Evolutionary conservation across 2,113 vertebrate species (phyloP).

Genomic region (Corythoichthys haematopterus): DNA sequence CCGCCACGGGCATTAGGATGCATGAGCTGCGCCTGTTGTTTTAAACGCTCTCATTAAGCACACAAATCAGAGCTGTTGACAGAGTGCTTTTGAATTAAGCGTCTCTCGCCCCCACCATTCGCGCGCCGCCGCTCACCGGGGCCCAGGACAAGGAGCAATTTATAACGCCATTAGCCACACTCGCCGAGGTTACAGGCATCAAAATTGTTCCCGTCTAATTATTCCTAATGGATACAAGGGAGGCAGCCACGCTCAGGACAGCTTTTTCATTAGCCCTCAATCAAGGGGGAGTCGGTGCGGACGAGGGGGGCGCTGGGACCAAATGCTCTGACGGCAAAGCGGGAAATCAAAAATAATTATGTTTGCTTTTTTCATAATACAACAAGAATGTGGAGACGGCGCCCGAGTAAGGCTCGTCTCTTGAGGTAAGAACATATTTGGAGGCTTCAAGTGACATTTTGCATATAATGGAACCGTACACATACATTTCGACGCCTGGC

Average conservation of each 20-base stretch:
- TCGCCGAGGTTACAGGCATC: constrained; percentile 99
- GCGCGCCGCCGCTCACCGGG: constrained; percentile 70
- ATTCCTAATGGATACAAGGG: constrained; percentile 99
- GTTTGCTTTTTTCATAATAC: constrained; percentile 76
- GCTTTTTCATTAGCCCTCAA: constrained; percentile 99
- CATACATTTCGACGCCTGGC: constrained; percentile 47
- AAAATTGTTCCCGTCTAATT: constrained; percentile 99
- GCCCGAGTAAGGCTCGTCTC: constrained; percentile 26
- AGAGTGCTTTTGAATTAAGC: constrained; percentile 99
- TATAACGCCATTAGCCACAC: constrained; percentile 99
- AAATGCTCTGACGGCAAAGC: constrained; percentile 86
- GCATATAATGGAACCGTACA: constrained; percentile 55
- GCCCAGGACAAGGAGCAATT: constrained; percentile 99
- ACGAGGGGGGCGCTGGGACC: constrained; percentile 69
- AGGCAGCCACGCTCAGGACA: constrained; percentile 95
- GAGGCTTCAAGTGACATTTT: constrained; percentile 41
- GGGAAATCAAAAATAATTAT: constrained; percentile 89
- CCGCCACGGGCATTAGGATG: constrained; percentile 98
- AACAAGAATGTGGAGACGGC: constrained; percentile 54
- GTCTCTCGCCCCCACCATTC: constrained; percentile 76
- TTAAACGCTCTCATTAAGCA: constrained; percentile 99
- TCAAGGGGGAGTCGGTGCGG: constrained; percentile 81
- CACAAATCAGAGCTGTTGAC: constrained; percentile 99
- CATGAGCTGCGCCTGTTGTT: constrained; percentile 98
- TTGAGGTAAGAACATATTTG: constrained; percentile 43